These are phyloP conservation scores for Alligator mississippiensis DNA, from an alignment of 2,113 vertebrate species.

Conservation along the genomic window DNA sequence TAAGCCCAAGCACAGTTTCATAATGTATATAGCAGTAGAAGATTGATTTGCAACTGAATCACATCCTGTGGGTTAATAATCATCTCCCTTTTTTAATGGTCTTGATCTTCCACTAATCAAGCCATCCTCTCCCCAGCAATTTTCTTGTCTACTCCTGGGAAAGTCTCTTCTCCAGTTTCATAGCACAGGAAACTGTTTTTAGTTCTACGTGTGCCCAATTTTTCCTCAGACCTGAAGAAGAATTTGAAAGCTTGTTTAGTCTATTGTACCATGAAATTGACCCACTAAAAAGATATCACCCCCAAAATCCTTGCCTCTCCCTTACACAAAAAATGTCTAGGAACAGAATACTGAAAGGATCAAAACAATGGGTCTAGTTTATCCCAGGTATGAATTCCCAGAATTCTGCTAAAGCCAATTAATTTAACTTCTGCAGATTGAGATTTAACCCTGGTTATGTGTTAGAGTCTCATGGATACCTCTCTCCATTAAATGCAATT, in stretches of 20 bases:
- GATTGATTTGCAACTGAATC: background rate
- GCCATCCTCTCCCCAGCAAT: too few species aligned
- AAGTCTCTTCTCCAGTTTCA: too few species aligned
- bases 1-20: background rate
- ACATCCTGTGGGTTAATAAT: background rate
- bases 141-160: too few species aligned
- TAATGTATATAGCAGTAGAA: background rate
- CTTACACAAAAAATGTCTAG: background rate
- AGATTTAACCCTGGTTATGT: background rate
- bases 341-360: background rate
- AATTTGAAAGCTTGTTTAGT: too few species aligned
- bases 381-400: background rate
- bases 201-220: too few species aligned
- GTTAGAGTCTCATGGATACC: background rate
- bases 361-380: background rate
- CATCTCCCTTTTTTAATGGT: too few species aligned
- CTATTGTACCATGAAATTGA: too few species aligned
- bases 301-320: too few species aligned
- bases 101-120: too few species aligned
- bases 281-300: too few species aligned
- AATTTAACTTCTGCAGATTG: background rate
- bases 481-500: background rate
- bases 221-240: too few species aligned
- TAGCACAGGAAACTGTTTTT: too few species aligned
- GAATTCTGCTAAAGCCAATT: background rate